These are phyloP conservation scores for Mythimna lalbum DNA, from an alignment of 2,888 invertebrate genomes.

Conservation along the genomic window DNA sequence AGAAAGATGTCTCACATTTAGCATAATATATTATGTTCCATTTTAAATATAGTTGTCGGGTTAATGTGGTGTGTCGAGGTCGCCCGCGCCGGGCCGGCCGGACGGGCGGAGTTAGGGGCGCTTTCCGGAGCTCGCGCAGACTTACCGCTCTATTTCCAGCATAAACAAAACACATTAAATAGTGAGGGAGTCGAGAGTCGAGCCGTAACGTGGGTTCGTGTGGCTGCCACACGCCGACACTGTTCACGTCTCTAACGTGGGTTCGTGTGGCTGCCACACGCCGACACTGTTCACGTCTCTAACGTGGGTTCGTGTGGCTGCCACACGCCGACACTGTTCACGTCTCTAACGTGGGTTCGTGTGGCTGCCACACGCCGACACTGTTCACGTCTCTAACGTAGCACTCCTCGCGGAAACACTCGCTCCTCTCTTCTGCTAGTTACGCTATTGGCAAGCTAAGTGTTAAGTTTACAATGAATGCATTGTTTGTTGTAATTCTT, in stretches of 20 bases:
- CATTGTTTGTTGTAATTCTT: too few species aligned
- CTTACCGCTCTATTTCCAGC: slow-evolving; percentile 37
- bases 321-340: background rate
- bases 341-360: background rate
- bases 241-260: background rate
- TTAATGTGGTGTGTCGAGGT: slow-evolving; percentile 7
- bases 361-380: background rate
- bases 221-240: background rate
- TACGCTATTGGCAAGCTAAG: too few species aligned
- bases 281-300: background rate
- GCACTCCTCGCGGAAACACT: background rate
- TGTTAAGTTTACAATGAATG: too few species aligned
- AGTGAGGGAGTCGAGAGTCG: background rate
- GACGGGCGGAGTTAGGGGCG: slow-evolving; percentile 1
- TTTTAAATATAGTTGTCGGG: slow-evolving; percentile 7
- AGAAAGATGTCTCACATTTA: background rate
- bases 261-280: background rate
- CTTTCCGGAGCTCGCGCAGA: slow-evolving; percentile 21
- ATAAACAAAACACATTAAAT: slow-evolving; percentile 20
- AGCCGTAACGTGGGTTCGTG: slow-evolving; percentile 7
- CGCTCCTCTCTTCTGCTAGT: background rate
- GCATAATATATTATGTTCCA: background rate
- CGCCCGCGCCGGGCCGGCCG: background rate
- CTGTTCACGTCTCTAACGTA: background rate
- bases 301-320: background rate